phyloP scores from a whole-genome alignment of 2,888 invertebrate genomes.

The Stenurella melanura region DNA sequence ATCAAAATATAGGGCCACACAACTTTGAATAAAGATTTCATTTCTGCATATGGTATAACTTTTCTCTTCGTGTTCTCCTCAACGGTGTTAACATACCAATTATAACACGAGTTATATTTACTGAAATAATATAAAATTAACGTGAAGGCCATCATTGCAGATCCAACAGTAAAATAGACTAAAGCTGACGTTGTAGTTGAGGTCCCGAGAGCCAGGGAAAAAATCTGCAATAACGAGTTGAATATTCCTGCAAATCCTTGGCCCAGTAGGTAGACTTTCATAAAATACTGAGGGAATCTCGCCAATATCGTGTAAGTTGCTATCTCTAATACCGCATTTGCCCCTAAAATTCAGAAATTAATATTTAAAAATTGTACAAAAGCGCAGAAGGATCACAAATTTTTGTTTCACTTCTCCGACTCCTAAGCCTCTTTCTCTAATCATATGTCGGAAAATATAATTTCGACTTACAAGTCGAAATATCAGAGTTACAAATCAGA shows the following conservation, averaged over 20 bases:
- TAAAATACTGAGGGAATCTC: constrained; percentile 47
- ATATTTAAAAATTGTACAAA: too few species aligned
- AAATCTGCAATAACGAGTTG: constrained; percentile 48
- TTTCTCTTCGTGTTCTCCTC: constrained; percentile 16
- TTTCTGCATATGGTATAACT: not conserved
- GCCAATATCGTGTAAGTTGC: constrained; percentile 42
- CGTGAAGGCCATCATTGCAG: constrained; percentile 2
- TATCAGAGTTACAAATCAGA: too few species aligned
- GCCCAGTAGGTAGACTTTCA: constrained; percentile 48
- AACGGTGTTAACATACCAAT: not conserved
- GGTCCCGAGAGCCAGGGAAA: constrained; percentile 49
- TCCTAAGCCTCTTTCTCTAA: too few species aligned
- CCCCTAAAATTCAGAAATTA: constrained; percentile 12
- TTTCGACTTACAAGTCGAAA: too few species aligned
- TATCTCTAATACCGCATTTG: constrained; percentile 11
- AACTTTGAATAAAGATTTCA: constrained; percentile 17
- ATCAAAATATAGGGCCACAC: constrained; percentile 53
- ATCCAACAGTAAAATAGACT: constrained; percentile 53
- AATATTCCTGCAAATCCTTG: constrained; percentile 46
- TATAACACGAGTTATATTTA: not conserved
- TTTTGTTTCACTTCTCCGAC: too few species aligned
- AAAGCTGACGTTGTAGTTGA: constrained; percentile 50
- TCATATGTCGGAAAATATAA: too few species aligned
- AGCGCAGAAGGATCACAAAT: too few species aligned
- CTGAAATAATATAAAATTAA: constrained; percentile 2